Evolutionary conservation across 2,797 vertebrate species (phyloP), one percentile per base, ranked within the genome.

Genomic region (Champsocephalus esox): DNA sequence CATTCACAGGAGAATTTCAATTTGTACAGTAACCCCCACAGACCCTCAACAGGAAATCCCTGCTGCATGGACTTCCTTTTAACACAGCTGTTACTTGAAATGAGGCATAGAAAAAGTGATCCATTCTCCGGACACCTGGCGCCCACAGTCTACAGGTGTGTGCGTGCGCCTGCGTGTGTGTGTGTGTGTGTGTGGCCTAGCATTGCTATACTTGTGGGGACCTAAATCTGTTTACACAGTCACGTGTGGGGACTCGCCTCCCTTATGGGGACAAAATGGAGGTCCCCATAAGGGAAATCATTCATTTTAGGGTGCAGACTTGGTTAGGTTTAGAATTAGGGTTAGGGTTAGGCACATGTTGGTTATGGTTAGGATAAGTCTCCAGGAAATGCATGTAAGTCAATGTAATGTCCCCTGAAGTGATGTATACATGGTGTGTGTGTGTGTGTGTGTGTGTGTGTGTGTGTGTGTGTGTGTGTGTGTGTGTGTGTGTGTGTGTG

Each of bases 111-210:
- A 82, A 87, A 86, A 88, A 92, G 77, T 51, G 73, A 89, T 89
- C 85, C 87, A 82, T 87, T 89, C 84, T 81, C 82, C 0, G 66
- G 83, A 89, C 90, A 93, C 89, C 90, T 92, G 92, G 91, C 76
- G 49, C 70, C 78, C 76, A 49, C 75, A 77, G 78, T 77, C 87
- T 85, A 89, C 89, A 92, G 87, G 88, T 92, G 86, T 60, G 66
- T 65, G 75, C 77, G 73, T 2, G 21, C 21, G 21, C n/a, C n/a
- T 2, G 2, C 21, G 21, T 73, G 72, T 63, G 75, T 79, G 77
- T 79, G 24, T 24, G 24, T 24, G 28, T 78, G 73, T 73, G 72
- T 63, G 75, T 79, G 63, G 28, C 28, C 28, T 28, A 28, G 28
- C 28, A 28, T 28, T 28, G 3, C 28, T 28, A 28, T 28, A 28